Evolutionary conservation across 2,797 vertebrate species (phyloP), one percentile per base, ranked within the genome.

Genomic region (Huso huso): DNA sequence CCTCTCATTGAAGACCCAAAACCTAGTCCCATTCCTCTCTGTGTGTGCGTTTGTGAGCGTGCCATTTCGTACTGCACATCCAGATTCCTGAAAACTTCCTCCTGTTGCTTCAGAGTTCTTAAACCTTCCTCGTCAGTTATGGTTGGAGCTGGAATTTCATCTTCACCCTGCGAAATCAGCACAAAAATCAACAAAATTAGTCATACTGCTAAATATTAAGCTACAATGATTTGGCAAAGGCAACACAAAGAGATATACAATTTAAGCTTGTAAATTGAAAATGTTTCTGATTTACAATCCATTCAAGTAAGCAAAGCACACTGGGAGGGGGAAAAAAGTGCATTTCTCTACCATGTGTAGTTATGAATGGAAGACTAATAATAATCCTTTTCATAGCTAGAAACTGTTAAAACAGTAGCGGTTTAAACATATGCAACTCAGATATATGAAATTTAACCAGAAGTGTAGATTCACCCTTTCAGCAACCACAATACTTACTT

Each of bases 61-160:
- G 96, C 96, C 95, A 98, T 97, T 81, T 98, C 95, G 5, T 99
- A 99, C 82, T 98, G 97, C 69, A 98, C 96, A 68, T 99, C 96
- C 49, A 99, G 87, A 75, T 98, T 99, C 69, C 94, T 79, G 74
- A 99, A 99, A 83, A 99, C 94, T 83, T 99, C 96, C 75, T 99
- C 96, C 76, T 99, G 96, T 76, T 98, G 95, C 76, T 99, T 95
- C 75, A 99, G 83, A 0, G 96, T 99, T 84, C 93, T 96, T 58
- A 96, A 82, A 76, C 93, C 95, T 72, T 99, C 96, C 53, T 94
- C 90, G 3, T 94, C 92, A 10, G 93, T 81, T 1, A 89, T 83
- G 73, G 89, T 92, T 57, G 94, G 85, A 1, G 76, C 65, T 51
- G 88, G 91, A 0, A 85, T 84, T 53, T 96, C 95, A 5, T 98